phyloP scores from a whole-genome alignment of 2,113 vertebrate species.

The Grantiella picta region DNA sequence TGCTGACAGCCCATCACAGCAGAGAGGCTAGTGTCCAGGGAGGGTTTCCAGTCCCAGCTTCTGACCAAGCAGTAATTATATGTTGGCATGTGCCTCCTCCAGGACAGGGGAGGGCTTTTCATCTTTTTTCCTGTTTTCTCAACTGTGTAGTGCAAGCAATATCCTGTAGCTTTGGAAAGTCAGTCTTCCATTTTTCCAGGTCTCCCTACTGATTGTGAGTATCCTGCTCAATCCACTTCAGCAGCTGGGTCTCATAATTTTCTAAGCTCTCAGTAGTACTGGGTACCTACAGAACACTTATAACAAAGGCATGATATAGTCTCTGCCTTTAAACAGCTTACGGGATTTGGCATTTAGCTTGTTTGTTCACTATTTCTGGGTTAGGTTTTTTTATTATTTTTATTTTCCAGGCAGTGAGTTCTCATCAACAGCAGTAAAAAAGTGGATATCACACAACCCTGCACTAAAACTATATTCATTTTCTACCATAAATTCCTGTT shows the following conservation, averaged over 20 bases:
- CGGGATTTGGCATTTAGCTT: not conserved
- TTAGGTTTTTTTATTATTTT: not conserved
- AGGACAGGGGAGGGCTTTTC: not conserved
- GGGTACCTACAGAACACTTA: not conserved
- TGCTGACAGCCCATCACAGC: not conserved
- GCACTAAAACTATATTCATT: not conserved
- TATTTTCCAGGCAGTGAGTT: not conserved
- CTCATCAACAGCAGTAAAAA: not conserved
- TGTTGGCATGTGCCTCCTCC: not conserved
- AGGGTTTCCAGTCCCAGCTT: not conserved
- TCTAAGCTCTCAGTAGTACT: not conserved
- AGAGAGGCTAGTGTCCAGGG: no score
- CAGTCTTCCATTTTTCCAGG: not conserved
- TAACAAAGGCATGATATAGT: not conserved
- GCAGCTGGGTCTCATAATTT: not conserved
- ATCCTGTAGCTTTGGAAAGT: not conserved
- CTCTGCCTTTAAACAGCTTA: not conserved
- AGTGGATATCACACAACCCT: not conserved
- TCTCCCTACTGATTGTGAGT: not conserved
- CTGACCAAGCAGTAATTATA: not conserved
- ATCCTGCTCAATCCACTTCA: not conserved
- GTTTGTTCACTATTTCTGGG: not conserved
- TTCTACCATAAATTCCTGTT: not conserved
- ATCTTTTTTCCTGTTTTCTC: not conserved
- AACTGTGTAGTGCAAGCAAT: not conserved